Conservation (phyloP, 2,113 vertebrate genomes). For the Notarius lentiginosus region DNA sequence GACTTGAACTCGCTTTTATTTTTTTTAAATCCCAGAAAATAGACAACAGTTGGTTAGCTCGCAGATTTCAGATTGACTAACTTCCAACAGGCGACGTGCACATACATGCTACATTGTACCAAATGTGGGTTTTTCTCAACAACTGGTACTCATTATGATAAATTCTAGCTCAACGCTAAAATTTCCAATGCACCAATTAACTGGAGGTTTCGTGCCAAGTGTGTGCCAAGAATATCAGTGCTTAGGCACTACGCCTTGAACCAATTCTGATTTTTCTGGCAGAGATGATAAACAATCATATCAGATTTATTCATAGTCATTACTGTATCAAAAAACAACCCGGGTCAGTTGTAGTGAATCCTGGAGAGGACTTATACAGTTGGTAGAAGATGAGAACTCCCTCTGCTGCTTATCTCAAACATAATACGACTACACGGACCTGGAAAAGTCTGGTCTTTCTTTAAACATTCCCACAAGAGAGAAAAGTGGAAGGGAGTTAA, state of each 20-base stretch:
- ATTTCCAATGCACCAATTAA: neutral
- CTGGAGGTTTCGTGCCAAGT: neutral
- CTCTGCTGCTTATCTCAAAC: neutral
- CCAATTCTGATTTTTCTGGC: neutral
- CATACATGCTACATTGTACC: neutral
- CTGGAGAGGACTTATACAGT: neutral
- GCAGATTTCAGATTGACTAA: neutral
- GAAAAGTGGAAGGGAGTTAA: neutral
- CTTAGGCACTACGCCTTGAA: neutral
- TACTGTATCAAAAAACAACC: neutral
- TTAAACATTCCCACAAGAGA: constrained; percentile 24
- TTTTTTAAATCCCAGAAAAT: neutral
- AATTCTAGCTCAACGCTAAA: neutral
- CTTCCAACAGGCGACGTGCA: neutral
- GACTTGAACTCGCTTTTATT: neutral
- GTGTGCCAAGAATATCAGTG: neutral
- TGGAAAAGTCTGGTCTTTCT: constrained; percentile 12
- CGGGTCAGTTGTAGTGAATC: neutral
- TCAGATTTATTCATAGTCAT: neutral
- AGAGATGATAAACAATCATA: neutral
- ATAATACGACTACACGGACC: neutral
- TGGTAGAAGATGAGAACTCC: neutral
- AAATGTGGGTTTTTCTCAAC: neutral
- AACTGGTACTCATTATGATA: neutral
- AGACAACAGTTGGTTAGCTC: neutral